A percentile compares a stretch with the other conserved stretches of the same genome.
Conservation (phyloP, 2,888 invertebrate genomes). For the Nasonia oneida region DNA sequence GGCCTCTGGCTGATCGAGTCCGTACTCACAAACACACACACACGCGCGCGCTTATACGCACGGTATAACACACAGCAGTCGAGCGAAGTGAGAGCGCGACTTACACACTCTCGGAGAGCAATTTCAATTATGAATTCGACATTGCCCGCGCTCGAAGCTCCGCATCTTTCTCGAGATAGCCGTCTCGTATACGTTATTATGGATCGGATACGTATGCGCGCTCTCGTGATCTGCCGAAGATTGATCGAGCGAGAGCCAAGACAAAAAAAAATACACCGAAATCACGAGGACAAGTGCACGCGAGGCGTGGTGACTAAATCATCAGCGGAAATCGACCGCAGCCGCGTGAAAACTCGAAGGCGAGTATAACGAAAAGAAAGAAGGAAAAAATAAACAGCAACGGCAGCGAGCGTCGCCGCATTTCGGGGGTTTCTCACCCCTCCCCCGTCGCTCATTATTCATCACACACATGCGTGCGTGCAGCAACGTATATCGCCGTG, state of each 20-base stretch:
- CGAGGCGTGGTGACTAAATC: too few species aligned
- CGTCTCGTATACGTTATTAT: neutral
- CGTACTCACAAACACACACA: neutral
- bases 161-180: neutral
- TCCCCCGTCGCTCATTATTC: neutral
- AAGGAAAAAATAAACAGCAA: neutral
- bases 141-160: conserved; percentile 17
- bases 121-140: conserved; percentile 60
- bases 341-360: neutral
- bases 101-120: conserved; percentile 13
- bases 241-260: neutral
- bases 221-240: too few species aligned
- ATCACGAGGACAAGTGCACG: neutral
- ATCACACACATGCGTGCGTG: conserved; percentile 1
- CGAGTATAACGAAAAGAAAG: too few species aligned
- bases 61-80: neutral
- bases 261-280: neutral
- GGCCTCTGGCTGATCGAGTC: conserved; percentile 58
- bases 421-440: conserved; percentile 22
- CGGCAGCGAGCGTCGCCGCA: neutral
- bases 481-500: neutral
- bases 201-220: neutral
- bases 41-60: neutral
- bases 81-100: neutral
- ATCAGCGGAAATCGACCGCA: neutral